phyloP scores from a whole-genome alignment of 1,140 invertebrate genomes.

The Bursaphelenchus mucronatus region DNA sequence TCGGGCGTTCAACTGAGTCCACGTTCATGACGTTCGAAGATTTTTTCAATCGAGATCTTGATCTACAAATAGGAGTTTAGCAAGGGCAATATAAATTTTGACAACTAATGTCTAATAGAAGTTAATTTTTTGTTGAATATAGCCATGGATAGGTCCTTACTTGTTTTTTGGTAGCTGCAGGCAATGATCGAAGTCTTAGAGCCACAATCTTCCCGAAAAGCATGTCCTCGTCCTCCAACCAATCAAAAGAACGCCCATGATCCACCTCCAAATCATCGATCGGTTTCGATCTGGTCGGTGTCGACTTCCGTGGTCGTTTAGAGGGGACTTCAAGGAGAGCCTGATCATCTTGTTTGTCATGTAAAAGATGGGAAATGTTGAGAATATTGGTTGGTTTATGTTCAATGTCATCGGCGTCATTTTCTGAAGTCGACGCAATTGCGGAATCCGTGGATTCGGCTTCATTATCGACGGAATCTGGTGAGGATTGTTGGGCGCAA shows the following conservation, averaged over 20 bases:
- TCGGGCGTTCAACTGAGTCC: neutral
- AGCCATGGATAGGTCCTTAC: neutral
- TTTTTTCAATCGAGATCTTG: conserved; percentile 21
- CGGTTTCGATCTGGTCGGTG: conserved; percentile 8
- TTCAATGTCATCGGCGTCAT: too few relatives aligned
- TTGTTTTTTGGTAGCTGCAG: neutral
- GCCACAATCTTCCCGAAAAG: conserved; percentile 24
- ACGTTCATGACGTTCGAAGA: conserved; percentile 20
- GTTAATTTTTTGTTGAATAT: conserved; percentile 4
- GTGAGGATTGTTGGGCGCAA: too few relatives aligned
- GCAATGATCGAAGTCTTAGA: conserved; percentile 14
- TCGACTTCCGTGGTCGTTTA: conserved; percentile 8
- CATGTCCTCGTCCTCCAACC: conserved; percentile 17
- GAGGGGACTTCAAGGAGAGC: too few relatives aligned
- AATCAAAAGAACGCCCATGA: conserved; percentile 4
- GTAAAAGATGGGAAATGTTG: too few relatives aligned
- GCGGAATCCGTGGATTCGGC: too few relatives aligned
- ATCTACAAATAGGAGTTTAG: conserved; percentile 2
- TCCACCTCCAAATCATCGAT: neutral
- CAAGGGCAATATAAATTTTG: neutral
- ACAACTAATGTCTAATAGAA: too few relatives aligned
- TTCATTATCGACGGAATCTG: too few relatives aligned
- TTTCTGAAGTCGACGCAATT: too few relatives aligned
- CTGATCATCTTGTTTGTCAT: too few relatives aligned
- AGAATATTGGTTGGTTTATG: too few relatives aligned